Base-by-base conservation (phyloP, 2,797 vertebrate species). In the Gallinago nigripennis region DNA sequence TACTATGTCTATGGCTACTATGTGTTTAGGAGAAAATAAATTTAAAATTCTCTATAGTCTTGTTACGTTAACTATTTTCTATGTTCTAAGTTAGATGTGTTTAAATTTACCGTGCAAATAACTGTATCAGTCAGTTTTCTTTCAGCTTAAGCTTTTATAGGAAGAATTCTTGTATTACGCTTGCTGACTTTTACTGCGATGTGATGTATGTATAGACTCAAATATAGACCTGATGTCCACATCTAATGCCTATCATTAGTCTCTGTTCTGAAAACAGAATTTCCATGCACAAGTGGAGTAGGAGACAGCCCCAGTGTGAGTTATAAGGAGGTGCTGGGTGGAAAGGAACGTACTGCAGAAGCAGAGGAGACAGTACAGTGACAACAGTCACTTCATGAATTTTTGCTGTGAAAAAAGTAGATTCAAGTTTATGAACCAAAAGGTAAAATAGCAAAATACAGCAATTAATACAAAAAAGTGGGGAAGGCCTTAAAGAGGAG, bases 271-370 rank as follows among this genome's bases (percentile, higher is more conserved):
- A 39, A 70, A 91, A 23, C 5, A 35, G 72, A 56, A 76, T 82
- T 90, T 86, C 20, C 4, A 7, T 2, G 3, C 17, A 19, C 18
- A 69, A 28, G 3, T 37, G 7, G 24, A 72, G 27, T 16, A 56
- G 35, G 23, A 56, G 19, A 46, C 30, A 51, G 17, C 24, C 12
- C 18, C 24, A 30, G 17, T 21, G 33, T 30, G 24, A 79, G 10
- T 73, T 85, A 6, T 0, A 21, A 48, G 20, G 25, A 51, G 16
- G 19, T 60, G 17, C n/a, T 37, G 68, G 11, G 8, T 68, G 28
- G 61, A 71, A 54, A 16, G 77, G 21, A 83, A 2, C 0, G 0
- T 19, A 60, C 31, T 1, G 9, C 30, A 46, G 10, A 25, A 91
- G 33, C 45, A 65, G 31, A 56, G 31, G 1, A 1, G 8, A 14